Percentiles rank a stretch among this genome's conserved stretches.
These are phyloP conservation scores for Corythoichthys haematopterus DNA, from an alignment of 2,113 vertebrate genomes.

Conservation along the genomic window DNA sequence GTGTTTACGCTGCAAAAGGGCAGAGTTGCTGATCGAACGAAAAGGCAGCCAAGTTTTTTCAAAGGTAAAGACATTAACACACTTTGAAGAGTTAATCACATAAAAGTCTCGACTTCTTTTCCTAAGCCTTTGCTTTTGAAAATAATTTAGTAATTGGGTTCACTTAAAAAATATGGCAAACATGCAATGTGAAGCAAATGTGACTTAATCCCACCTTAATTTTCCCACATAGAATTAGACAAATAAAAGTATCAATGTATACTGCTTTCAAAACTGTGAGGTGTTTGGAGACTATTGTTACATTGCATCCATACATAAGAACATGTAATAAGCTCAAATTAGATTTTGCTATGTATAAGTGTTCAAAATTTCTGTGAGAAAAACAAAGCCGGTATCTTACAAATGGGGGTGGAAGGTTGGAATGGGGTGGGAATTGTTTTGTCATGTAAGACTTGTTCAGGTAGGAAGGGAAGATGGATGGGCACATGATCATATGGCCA, in stretches of 20 bases:
- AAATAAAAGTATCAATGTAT: neutral
- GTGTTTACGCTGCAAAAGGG: constrained; percentile 42
- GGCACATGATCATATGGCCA: neutral
- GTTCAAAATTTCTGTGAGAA: neutral
- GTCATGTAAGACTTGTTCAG: neutral
- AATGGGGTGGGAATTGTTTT: neutral
- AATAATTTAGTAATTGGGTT: constrained; percentile 33
- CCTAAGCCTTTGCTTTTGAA: neutral
- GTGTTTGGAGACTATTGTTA: neutral
- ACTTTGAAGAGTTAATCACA: constrained; percentile 15
- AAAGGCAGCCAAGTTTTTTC: constrained; percentile 36
- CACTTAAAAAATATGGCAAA: constrained; percentile 26
- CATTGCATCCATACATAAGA: no score
- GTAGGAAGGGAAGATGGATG: neutral
- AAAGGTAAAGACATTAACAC: constrained; percentile 29
- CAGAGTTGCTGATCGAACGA: constrained; percentile 46
- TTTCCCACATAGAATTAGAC: neutral
- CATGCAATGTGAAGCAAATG: constrained; percentile 34
- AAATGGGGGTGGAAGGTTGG: no score
- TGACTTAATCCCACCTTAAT: neutral
- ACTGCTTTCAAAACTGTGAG: neutral
- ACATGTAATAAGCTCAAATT: no score
- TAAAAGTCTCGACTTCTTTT: neutral
- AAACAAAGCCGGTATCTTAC: neutral
- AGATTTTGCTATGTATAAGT: neutral